phyloP scores from a whole-genome alignment of 2,113 vertebrate species.

The Archocentrus centrarchus region DNA sequence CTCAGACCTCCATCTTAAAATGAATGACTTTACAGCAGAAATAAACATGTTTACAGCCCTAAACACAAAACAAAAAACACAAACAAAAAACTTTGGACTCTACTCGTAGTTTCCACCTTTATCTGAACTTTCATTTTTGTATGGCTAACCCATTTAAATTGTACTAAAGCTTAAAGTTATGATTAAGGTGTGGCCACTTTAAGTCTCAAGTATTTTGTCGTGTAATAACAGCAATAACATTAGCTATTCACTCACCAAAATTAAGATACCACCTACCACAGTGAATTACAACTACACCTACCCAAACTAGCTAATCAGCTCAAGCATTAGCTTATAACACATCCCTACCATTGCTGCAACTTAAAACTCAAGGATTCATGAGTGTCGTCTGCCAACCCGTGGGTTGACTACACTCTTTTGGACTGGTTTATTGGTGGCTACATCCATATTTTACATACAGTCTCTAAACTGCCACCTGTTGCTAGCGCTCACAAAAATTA shows the following conservation, averaged over 20 bases:
- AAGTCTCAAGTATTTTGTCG: neutral
- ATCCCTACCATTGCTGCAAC: neutral
- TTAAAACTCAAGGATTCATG: neutral
- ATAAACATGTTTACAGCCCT: no score
- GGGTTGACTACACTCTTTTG: neutral
- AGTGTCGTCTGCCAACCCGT: neutral
- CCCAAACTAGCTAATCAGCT: neutral
- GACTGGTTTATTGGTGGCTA: neutral
- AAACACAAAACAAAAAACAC: no score
- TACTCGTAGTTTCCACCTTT: neutral
- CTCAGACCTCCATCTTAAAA: no score
- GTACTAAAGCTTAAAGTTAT: neutral
- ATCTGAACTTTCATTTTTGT: neutral
- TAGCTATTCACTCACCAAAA: no score
- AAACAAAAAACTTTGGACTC: no score
- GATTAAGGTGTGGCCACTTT: neutral
- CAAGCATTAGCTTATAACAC: neutral
- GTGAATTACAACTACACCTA: neutral
- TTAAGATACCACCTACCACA: neutral
- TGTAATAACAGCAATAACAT: no score
- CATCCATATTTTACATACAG: neutral
- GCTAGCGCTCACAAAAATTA: neutral
- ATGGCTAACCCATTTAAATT: neutral
- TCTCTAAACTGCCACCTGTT: neutral
- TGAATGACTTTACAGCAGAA: no score